phyloP scores from a whole-genome alignment of 2,888 invertebrate species.

The Calliphora vomitoria region DNA sequence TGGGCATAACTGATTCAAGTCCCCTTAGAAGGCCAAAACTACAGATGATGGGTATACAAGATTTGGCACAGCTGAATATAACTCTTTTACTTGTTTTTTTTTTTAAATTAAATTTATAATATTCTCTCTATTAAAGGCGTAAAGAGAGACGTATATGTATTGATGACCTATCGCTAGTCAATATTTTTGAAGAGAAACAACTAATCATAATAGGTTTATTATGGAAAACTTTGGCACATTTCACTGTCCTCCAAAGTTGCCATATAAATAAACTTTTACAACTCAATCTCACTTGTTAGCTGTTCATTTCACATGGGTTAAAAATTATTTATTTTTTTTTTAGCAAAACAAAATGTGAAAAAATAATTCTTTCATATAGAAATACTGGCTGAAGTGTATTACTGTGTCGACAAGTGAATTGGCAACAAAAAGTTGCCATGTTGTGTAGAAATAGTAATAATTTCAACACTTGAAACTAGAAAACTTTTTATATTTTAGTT shows the following conservation, averaged over 20 bases:
- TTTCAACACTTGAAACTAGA: constrained; percentile 44
- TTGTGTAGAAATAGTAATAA: constrained; percentile 19
- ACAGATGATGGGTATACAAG: too few relatives aligned
- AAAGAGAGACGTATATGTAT: too few relatives aligned
- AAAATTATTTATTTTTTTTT: background rate
- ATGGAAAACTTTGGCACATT: background rate
- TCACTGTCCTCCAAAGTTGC: background rate
- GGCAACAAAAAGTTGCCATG: constrained; percentile 43
- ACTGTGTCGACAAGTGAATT: constrained; percentile 40
- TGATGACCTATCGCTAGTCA: too few relatives aligned
- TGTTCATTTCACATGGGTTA: background rate
- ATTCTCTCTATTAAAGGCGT: too few relatives aligned
- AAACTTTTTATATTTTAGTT: constrained; percentile 23
- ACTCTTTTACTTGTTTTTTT: too few relatives aligned
- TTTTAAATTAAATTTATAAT: too few relatives aligned
- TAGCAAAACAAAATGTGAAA: background rate
- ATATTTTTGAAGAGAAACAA: too few relatives aligned
- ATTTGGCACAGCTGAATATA: too few relatives aligned
- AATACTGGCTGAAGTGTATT: constrained; percentile 24
- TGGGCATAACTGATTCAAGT: too few relatives aligned
- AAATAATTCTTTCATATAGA: background rate
- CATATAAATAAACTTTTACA: background rate
- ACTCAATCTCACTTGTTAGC: background rate
- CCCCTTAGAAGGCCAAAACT: too few relatives aligned
- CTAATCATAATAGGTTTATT: background rate